These are phyloP conservation scores for Sprattus sprattus DNA, from an alignment of 2,113 vertebrate genomes.

Conservation along the genomic window DNA sequence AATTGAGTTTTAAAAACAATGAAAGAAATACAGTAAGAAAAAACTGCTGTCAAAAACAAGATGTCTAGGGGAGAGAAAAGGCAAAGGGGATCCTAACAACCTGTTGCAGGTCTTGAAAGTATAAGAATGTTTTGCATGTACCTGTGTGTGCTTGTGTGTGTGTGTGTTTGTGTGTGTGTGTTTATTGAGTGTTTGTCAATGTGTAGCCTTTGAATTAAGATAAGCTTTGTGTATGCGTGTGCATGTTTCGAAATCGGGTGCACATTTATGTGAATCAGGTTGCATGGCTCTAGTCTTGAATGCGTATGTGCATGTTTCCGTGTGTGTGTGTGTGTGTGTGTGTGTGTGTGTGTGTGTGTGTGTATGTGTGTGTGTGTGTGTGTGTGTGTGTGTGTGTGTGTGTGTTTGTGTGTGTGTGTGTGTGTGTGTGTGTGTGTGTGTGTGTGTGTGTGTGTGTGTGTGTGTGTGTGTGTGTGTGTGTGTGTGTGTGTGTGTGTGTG, in stretches of 20 bases:
- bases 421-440: neutral
- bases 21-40: too few relatives aligned
- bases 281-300: neutral
- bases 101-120: neutral
- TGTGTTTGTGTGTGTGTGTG: too few relatives aligned
- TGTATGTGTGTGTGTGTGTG: neutral
- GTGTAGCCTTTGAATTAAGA: neutral
- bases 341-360: constrained; percentile 16
- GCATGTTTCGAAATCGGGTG: neutral
- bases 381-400: neutral
- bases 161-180: neutral
- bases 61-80: too few relatives aligned
- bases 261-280: neutral
- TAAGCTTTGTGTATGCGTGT: neutral
- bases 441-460: neutral
- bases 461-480: neutral
- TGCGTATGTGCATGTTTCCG: neutral
- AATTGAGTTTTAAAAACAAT: too few relatives aligned
- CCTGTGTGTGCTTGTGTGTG: neutral
- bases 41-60: too few relatives aligned
- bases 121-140: too few relatives aligned
- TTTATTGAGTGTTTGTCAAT: neutral
- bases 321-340: neutral
- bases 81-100: too few relatives aligned
- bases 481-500: neutral